Conservation (phyloP, 2,113 vertebrate genomes). For the Vulpes lagopus region DNA sequence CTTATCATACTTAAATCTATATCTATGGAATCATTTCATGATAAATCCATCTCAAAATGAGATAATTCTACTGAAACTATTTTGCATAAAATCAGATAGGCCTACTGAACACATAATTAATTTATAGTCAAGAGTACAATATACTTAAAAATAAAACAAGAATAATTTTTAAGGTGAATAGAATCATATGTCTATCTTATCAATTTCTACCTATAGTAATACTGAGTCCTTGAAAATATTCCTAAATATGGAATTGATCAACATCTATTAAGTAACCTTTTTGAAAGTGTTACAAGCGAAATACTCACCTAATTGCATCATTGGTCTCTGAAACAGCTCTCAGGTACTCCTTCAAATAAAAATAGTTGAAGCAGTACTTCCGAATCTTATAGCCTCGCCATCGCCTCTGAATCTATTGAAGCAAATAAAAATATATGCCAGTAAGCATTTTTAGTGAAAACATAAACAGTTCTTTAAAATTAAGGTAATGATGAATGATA, state of each 20-base stretch:
- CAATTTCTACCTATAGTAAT: neutral
- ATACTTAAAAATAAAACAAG: neutral
- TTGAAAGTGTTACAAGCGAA: slow-evolving; percentile 1
- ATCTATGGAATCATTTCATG: neutral
- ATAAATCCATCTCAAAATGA: neutral
- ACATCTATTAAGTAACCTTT: neutral
- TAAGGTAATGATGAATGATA: neutral
- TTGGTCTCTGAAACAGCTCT: slow-evolving; percentile 90
- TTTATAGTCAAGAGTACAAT: neutral
- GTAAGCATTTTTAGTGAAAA: slow-evolving; percentile 54
- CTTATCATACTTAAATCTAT: neutral
- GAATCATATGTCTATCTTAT: neutral
- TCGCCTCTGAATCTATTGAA: slow-evolving; percentile 92
- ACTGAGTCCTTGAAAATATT: neutral
- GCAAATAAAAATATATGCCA: slow-evolving; percentile 74
- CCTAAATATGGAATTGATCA: neutral
- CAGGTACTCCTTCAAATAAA: slow-evolving; percentile 92
- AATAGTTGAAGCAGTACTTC: slow-evolving; percentile 94
- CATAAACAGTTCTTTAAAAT: slow-evolving; percentile 14
- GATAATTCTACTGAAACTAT: neutral
- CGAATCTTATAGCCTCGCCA: slow-evolving; percentile 94
- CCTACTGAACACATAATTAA: neutral
- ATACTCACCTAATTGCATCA: slow-evolving; percentile 91
- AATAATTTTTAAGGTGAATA: neutral
- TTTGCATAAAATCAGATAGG: neutral